phyloP scores from a whole-genome alignment of 1,140 invertebrate species.

The Steinernema khuongi region DNA sequence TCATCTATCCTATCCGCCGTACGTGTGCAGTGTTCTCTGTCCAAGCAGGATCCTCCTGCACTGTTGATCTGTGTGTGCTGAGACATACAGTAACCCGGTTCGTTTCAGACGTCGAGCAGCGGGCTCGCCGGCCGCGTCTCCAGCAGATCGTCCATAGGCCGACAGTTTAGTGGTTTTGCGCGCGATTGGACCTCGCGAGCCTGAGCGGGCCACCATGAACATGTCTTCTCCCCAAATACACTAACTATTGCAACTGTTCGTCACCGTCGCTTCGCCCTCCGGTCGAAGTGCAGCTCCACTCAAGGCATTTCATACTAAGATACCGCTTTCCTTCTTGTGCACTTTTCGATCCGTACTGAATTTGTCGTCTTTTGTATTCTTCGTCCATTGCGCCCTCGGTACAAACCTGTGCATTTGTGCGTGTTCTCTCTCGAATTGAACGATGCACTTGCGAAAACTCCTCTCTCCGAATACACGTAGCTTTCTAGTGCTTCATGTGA shows the following conservation, averaged over 20 bases:
- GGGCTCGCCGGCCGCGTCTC: background rate
- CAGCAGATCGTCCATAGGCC: background rate
- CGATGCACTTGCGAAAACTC: background rate
- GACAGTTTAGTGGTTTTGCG: background rate
- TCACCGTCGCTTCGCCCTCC: background rate
- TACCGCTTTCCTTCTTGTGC: background rate
- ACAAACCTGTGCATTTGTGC: constrained; percentile 7
- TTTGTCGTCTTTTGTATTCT: background rate
- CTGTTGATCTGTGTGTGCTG: background rate
- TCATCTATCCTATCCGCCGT: background rate
- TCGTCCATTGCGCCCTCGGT: background rate
- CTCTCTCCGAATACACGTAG: background rate
- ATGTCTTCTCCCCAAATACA: background rate
- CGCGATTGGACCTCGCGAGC: background rate
- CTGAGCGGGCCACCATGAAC: background rate
- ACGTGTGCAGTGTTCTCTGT: constrained; percentile 8
- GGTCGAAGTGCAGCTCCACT: background rate
- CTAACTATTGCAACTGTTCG: background rate
- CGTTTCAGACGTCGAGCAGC: background rate
- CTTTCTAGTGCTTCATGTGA: background rate
- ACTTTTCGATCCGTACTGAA: background rate
- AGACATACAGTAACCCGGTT: background rate
- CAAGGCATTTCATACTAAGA: background rate
- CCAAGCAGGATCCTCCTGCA: background rate
- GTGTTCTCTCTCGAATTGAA: background rate